These are phyloP conservation scores for Phataginus tetradactyla DNA, from an alignment of 2,797 vertebrate species.

Conservation along the genomic window DNA sequence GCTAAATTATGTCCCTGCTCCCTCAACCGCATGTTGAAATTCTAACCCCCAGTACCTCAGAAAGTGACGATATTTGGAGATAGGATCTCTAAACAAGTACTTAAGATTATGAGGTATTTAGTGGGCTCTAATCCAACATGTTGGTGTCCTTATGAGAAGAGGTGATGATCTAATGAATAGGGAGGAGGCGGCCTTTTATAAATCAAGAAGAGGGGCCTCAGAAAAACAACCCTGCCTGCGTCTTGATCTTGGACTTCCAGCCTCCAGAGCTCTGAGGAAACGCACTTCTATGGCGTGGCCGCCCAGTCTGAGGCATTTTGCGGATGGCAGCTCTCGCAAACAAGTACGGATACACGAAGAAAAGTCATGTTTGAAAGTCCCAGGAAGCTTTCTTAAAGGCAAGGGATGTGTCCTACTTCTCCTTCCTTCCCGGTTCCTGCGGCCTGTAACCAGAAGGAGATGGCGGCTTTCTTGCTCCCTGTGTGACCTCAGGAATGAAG, in stretches of 20 bases:
- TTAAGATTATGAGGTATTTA: background rate
- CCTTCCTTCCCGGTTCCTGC: background rate
- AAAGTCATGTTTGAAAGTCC: background rate
- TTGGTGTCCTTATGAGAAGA: background rate
- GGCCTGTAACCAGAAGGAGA: background rate
- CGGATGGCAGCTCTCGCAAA: background rate
- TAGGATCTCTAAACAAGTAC: background rate
- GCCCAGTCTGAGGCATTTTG: background rate
- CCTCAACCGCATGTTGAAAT: background rate
- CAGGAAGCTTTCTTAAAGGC: background rate
- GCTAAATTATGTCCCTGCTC: background rate
- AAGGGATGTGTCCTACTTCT: too few relatives aligned
- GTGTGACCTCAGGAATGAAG: background rate
- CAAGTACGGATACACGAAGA: background rate
- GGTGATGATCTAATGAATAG: background rate
- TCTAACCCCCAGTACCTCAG: background rate
- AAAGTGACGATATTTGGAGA: background rate
- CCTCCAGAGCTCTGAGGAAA: background rate
- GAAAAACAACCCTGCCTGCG: background rate
- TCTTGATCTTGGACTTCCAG: background rate
- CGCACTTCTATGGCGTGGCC: background rate
- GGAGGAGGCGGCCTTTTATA: background rate
- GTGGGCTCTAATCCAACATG: background rate
- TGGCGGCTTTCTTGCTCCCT: background rate
- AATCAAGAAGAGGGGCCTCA: background rate